Evolutionary conservation across 2,113 vertebrate genomes (phyloP).

Genomic region (Xyrauchen texanus): DNA sequence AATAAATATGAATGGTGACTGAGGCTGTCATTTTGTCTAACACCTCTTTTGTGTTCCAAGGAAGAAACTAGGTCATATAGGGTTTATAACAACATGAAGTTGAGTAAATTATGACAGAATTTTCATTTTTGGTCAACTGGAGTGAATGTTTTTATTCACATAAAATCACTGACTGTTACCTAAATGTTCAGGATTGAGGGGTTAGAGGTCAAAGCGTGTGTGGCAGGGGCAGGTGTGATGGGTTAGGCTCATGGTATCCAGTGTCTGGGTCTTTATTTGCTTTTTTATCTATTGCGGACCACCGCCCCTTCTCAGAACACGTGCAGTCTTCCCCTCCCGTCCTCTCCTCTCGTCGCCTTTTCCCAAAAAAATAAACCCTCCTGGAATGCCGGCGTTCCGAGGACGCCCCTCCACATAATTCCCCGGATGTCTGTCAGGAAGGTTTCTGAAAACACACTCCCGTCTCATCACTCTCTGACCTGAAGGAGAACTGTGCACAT

Average conservation of each 20-base stretch:
- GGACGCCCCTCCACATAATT: conserved; percentile 56
- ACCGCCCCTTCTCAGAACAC: conserved; percentile 64
- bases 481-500: not conserved
- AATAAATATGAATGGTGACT: no score
- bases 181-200: conserved; percentile 54
- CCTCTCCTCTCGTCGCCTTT: conserved; percentile 66
- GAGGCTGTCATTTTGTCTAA: no score
- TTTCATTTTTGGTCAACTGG: not conserved
- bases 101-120: no score
- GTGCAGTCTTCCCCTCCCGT: conserved; percentile 54
- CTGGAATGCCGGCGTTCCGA: conserved; percentile 63
- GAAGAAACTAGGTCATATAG: no score
- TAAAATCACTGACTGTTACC: conserved; percentile 39
- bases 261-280: conserved; percentile 69
- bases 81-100: no score
- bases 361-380: conserved; percentile 74
- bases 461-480: conserved; percentile 58
- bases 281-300: conserved; percentile 73
- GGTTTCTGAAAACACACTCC: conserved; percentile 57
- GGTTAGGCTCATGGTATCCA: conserved; percentile 61
- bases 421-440: conserved; percentile 56
- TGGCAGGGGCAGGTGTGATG: conserved; percentile 74
- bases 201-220: conserved; percentile 56
- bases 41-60: no score
- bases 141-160: not conserved